These are phyloP conservation scores for Rhabditophanes sp. DNA, from an alignment of 2,888 invertebrate species.

Conservation along the genomic window DNA sequence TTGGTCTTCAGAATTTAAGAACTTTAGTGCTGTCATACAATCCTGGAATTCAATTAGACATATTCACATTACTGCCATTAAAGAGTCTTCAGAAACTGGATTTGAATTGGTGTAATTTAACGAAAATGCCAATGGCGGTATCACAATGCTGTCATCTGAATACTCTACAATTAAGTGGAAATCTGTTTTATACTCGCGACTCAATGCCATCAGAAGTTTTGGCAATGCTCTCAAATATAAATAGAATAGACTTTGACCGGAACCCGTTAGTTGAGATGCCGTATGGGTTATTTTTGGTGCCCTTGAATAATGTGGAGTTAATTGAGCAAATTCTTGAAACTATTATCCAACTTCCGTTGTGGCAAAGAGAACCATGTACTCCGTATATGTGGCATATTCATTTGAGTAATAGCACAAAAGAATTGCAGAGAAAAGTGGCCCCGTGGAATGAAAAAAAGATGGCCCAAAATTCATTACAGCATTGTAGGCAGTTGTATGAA, in stretches of 20 bases:
- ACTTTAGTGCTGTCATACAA: conserved; percentile 19
- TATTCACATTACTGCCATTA: conserved; percentile 27
- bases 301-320: conserved; percentile 7
- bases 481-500: conserved; percentile 29
- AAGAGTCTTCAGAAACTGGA: conserved; percentile 21
- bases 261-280: conserved; percentile 14
- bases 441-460: conserved; percentile 21
- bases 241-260: conserved; percentile 10
- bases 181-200: conserved; percentile 11
- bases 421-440: conserved; percentile 17
- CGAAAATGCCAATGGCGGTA: conserved; percentile 25
- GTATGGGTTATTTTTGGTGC: conserved; percentile 12
- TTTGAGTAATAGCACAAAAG: conserved; percentile 19
- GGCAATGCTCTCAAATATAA: conserved; percentile 11
- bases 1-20: conserved; percentile 19
- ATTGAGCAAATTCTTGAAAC: conserved; percentile 11
- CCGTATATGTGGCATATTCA: conserved; percentile 34
- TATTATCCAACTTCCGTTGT: conserved; percentile 26
- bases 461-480: conserved; percentile 17
- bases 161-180: conserved; percentile 11
- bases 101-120: conserved; percentile 27
- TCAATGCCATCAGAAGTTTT: conserved; percentile 16
- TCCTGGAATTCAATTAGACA: conserved; percentile 17
- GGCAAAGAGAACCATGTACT: conserved; percentile 30
- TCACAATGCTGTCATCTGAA: conserved; percentile 27